Conservation (phyloP, 2,888 invertebrate genomes). For the Zeuzera pyrina region DNA sequence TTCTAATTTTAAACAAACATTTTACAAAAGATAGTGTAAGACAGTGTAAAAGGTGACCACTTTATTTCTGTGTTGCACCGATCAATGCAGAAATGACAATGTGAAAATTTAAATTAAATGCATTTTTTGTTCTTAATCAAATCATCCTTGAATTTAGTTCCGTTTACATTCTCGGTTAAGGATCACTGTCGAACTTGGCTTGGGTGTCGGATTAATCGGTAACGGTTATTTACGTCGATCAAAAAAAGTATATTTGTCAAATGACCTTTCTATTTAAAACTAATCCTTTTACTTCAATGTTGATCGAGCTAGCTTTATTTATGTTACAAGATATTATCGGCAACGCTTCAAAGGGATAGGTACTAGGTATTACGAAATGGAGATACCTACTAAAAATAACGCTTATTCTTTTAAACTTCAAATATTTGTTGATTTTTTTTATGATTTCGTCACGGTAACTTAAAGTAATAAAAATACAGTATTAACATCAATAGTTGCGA, state of each 20-base stretch:
- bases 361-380: too few species aligned
- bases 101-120: conserved; percentile 15
- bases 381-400: too few species aligned
- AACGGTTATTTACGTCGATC: conserved; percentile 9
- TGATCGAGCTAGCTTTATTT: too few species aligned
- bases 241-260: conserved; percentile 14
- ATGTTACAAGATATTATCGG: too few species aligned
- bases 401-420: too few species aligned
- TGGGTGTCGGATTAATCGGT: background rate
- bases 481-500: too few species aligned
- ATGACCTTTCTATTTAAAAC: conserved; percentile 2
- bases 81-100: conserved; percentile 10
- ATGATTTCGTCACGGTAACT: too few species aligned
- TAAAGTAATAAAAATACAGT: too few species aligned
- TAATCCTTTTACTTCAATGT: background rate
- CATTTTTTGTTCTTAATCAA: conserved; percentile 18
- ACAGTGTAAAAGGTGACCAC: conserved; percentile 8
- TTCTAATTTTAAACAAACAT: too few species aligned
- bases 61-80: conserved; percentile 7
- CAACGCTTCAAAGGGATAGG: too few species aligned
- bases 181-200: conserved; percentile 19
- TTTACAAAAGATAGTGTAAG: too few species aligned
- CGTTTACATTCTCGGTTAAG: conserved; percentile 15
- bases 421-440: too few species aligned
- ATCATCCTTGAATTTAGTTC: conserved; percentile 23